A percentile compares a stretch with the other conserved stretches of the same genome.
Conservation (phyloP, 2,113 vertebrate species). For the Lipophrys pholis region DNA sequence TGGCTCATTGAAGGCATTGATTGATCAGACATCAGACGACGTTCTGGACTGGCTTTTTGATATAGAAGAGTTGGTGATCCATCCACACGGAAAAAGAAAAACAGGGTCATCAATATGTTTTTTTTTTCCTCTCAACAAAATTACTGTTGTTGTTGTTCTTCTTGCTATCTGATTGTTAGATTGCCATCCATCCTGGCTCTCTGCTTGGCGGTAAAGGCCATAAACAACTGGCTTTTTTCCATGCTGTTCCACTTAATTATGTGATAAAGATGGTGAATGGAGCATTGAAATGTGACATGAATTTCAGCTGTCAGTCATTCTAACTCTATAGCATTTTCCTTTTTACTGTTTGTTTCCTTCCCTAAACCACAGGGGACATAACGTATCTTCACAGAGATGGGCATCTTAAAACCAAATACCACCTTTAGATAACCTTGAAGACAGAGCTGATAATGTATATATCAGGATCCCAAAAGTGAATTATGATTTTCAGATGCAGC, state of each 20-base stretch:
- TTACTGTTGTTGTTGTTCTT: background rate
- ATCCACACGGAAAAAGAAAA: background rate
- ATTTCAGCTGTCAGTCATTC: conserved; percentile 20
- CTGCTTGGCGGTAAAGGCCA: conserved; percentile 6
- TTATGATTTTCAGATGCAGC: background rate
- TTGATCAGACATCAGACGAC: background rate
- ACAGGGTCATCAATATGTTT: background rate
- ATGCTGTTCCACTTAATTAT: conserved; percentile 18
- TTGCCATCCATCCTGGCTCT: background rate
- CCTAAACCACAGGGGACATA: background rate
- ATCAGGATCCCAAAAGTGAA: background rate
- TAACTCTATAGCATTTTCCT: background rate
- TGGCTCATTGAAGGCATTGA: background rate
- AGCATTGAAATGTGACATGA: conserved; percentile 47
- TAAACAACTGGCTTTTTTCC: conserved; percentile 19
- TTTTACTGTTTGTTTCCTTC: background rate
- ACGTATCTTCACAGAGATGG: background rate
- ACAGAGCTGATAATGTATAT: background rate
- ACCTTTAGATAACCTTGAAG: background rate
- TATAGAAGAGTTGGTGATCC: background rate
- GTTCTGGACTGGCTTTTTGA: background rate
- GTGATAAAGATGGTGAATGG: conserved; percentile 5
- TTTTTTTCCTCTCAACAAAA: background rate
- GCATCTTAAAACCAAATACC: conserved; percentile 7
- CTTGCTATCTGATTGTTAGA: conserved; percentile 7